A percentile compares a stretch with the other conserved stretches of the same genome.
These are phyloP conservation scores for Galerucella pusilla DNA, from an alignment of 2,888 invertebrate genomes.

Conservation along the genomic window DNA sequence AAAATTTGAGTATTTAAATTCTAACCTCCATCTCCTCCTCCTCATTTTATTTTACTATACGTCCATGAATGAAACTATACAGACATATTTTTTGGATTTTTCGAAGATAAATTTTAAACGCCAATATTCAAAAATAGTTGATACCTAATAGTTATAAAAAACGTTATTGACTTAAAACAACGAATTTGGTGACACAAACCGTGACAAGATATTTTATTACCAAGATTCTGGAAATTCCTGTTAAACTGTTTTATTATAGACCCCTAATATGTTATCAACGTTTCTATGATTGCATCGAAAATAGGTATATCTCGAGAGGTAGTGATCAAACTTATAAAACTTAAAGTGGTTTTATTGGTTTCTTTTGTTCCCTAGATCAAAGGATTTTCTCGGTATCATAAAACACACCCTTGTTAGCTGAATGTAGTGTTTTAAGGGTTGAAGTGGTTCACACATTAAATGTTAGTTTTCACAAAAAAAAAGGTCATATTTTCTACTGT, in stretches of 20 bases:
- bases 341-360: slow-evolving; percentile 39
- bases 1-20: too few relatives aligned
- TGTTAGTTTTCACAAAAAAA: slow-evolving; percentile 1
- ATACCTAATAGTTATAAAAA: background rate
- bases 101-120: background rate
- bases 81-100: too few relatives aligned
- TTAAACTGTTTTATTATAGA: background rate
- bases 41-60: too few relatives aligned
- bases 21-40: too few relatives aligned
- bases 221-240: slow-evolving; percentile 20
- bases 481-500: background rate
- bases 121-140: background rate
- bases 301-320: slow-evolving; percentile 38
- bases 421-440: slow-evolving; percentile 19
- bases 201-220: slow-evolving; percentile 12
- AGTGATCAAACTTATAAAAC: slow-evolving; percentile 38
- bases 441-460: slow-evolving; percentile 30
- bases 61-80: too few relatives aligned
- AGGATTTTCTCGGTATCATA: slow-evolving; percentile 39
- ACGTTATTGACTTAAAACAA: background rate
- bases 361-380: slow-evolving; percentile 35
- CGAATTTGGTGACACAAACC: background rate
- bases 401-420: slow-evolving; percentile 46
- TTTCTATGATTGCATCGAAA: slow-evolving; percentile 21
- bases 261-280: slow-evolving; percentile 27